Evolutionary conservation across 1,140 invertebrate species (phyloP).

Genomic region (Riptortus pedestris): DNA sequence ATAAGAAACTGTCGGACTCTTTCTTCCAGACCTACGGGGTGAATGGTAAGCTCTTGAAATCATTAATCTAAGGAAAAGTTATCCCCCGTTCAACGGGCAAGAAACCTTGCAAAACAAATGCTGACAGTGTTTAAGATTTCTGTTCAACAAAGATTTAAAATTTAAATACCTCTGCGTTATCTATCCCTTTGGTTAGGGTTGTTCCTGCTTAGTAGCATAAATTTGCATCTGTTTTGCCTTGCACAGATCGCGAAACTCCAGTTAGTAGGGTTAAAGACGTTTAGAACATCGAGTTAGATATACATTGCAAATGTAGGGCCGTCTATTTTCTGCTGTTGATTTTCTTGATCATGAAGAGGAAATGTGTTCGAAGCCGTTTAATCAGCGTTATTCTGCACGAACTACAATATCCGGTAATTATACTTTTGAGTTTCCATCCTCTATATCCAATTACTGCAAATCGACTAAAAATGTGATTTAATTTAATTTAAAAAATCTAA

Average conservation of each 20-base stretch:
- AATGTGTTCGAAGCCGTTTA: background rate
- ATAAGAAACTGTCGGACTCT: background rate
- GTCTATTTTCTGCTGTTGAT: background rate
- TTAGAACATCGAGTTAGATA: background rate
- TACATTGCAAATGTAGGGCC: conserved; percentile 8
- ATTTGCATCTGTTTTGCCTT: conserved; percentile 9
- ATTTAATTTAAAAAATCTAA: no score
- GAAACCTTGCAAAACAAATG: conserved; percentile 15
- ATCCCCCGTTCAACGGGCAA: background rate
- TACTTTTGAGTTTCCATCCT: background rate
- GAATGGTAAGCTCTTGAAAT: conserved; percentile 4
- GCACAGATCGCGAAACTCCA: conserved; percentile 10
- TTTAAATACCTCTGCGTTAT: conserved; percentile 12
- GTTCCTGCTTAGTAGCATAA: conserved; percentile 9
- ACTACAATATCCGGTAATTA: background rate
- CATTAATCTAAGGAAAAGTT: conserved; percentile 10
- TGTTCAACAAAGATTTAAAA: conserved; percentile 14
- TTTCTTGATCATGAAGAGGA: background rate
- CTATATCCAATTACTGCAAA: background rate
- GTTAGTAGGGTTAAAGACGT: background rate
- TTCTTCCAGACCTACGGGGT: background rate
- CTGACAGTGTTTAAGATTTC: conserved; percentile 18
- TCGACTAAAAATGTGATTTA: no score
- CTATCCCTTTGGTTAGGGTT: background rate
- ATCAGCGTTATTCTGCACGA: background rate